Base-by-base conservation (phyloP, 2,113 vertebrate species). In the Platichthys stellatus region DNA sequence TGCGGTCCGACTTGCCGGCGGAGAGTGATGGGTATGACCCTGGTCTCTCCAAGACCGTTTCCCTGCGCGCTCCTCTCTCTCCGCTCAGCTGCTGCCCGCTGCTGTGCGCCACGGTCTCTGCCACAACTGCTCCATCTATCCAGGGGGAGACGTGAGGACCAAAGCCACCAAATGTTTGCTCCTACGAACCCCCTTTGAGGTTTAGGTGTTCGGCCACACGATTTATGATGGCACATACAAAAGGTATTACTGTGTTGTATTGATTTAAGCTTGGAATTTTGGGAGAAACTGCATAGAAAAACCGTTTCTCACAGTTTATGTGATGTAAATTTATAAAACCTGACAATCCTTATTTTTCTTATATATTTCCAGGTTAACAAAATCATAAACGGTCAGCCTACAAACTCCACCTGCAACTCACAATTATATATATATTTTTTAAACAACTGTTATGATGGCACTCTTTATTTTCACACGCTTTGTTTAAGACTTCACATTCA, bases 41-140 rank as follows among this genome's bases (percentile, higher is more conserved):
- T 74, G 62, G 83, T 85, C 82, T 89, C 69, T 72, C 79, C 72
- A 74, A 76, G 60, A 78, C 58, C 74, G 67, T 64, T 58, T 71
- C 71, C 67, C 6, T 71, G 68, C 70, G 85, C 83, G 76, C 78
- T 74, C 69, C 83, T 87, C 87, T 91, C 89, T 89, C 87, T 87
- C 78, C 17, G 54, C 58, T 60, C 60, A n/a, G 80, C 80, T 82
- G 80, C 87, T 61, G 73, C 76, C 76, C 78, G 80, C 84, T 76
- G 85, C 83, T 81, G 80, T 69, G 85, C 73, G 82, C 85, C 78
- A 85, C 83, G 72, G 53, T 83, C 69, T 69, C 26, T 81, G 87
- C 86, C 77, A 81, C 86, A 72, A 80, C 81, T 81, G 80, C 76
- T 84, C 84, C 74, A 81, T 76, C 38, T 23, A 73, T 67, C 66